Base-by-base conservation (phyloP, 2,888 invertebrate species). In the Orthonevra nobilis region DNA sequence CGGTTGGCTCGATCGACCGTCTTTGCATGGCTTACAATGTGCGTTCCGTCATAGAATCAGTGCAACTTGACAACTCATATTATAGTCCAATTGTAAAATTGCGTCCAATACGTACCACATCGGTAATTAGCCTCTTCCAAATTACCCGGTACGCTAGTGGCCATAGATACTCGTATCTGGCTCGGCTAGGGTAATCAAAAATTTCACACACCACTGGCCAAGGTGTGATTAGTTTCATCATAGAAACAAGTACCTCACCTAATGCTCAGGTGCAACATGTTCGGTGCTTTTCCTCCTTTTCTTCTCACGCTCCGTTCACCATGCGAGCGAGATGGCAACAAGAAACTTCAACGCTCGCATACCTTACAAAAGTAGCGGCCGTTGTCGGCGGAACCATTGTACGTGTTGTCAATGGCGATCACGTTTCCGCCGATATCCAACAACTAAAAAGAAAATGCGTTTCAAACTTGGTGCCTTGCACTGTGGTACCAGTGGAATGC, bases 341-440 rank as follows among this genome's bases (percentile, higher is more conserved):
- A n/a, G n/a, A n/a, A n/a, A n/a, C n/a, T n/a, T n/a, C n/a, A n/a
- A n/a, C n/a, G n/a, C n/a, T n/a, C n/a, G n/a, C n/a, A n/a, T n/a
- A n/a, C n/a, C n/a, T n/a, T n/a, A n/a, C n/a, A n/a, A n/a, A n/a
- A n/a, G n/a, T n/a, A n/a, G n/a, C n/a, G n/a, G n/a, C n/a, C 30
- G 48, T 46, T 23, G 68, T 48, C 56, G 52, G 32, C 46, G 34
- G 58, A 64, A 20, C 69, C 48, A 75, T 70, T 63, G 61, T 61
- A 79, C 79, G 79, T 79, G 79, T 79, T 79, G 79, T 79, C 79
- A 79, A 73, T 73, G 66, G 54, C 61, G 79, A 68, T 79, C 79
- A 79, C 79, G 79, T 79, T 79, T 68, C 66, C 79, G 60, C 50
- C 61, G 73, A 79, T 73, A 79, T 54, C 64, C 52, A 40, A 56